Evolutionary conservation across 2,797 vertebrate species (phyloP).

Genomic region (Gorsachius magnificus): DNA sequence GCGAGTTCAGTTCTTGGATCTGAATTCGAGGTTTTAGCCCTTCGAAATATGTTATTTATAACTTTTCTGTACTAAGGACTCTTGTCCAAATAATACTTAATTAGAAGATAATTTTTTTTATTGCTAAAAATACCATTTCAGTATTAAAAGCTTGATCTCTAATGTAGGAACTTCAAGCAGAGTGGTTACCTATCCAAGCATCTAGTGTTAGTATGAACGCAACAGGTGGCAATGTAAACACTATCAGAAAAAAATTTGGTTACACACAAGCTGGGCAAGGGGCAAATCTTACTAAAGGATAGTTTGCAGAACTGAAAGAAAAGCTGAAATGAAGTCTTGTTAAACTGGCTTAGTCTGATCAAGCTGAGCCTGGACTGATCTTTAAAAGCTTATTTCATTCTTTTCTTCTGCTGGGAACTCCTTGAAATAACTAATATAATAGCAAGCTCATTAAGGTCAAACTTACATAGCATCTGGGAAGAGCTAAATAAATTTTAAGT

Average conservation of each 20-base stretch:
- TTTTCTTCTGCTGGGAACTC: conserved; percentile 22
- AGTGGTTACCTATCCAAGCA: neutral
- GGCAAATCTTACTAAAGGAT: neutral
- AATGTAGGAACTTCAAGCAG: neutral
- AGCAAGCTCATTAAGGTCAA: conserved; percentile 42
- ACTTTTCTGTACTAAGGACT: neutral
- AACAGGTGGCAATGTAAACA: neutral
- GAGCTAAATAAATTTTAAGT: neutral
- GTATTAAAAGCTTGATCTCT: neutral
- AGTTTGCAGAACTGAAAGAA: neutral
- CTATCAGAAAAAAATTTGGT: neutral
- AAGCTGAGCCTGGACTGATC: neutral
- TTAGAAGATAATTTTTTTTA: neutral
- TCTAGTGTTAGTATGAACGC: neutral
- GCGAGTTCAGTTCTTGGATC: neutral
- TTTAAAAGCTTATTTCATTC: conserved; percentile 52
- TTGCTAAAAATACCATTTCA: neutral
- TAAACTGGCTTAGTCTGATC: neutral
- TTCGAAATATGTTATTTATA: neutral
- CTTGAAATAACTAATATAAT: conserved; percentile 35
- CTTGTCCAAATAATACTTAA: neutral
- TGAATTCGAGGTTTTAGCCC: neutral
- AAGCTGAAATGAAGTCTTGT: neutral
- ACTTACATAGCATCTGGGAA: conserved; percentile 12
- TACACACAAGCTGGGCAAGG: neutral